Conservation (phyloP, 2,113 vertebrate genomes). For the Ptyas mucosa region DNA sequence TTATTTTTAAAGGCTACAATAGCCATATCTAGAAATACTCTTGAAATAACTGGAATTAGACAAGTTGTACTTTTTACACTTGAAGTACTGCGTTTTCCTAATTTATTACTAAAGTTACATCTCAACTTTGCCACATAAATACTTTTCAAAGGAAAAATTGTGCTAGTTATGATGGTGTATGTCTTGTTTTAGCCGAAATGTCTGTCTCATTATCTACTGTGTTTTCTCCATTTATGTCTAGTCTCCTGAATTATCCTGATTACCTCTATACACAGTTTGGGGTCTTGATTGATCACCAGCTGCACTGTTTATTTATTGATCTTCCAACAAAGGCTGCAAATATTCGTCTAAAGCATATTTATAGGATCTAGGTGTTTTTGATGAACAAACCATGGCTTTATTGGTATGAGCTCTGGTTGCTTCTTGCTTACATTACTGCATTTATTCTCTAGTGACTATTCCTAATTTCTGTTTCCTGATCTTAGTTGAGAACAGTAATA, state of each 20-base stretch:
- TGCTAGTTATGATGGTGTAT: not conserved
- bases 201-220: not conserved
- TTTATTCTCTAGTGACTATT: not conserved
- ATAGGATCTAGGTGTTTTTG: not conserved
- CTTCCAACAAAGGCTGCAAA: not conserved
- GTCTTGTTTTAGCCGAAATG: not conserved
- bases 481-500: not conserved
- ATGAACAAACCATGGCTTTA: not conserved
- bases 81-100: not conserved
- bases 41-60: not conserved
- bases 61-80: not conserved
- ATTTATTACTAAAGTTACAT: not conserved
- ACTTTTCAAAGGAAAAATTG: not conserved
- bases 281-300: not conserved
- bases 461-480: not conserved
- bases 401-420: not conserved
- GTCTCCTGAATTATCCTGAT: not conserved
- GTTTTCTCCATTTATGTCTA: not conserved
- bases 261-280: not conserved
- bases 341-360: not conserved
- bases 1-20: not conserved
- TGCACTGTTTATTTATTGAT: not conserved
- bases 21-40: not conserved
- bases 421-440: not conserved
- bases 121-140: not conserved